Percentiles rank a stretch among this genome's conserved stretches.
Conservation (phyloP, 2,113 vertebrate species). For the Nothoprocta pentlandii region DNA sequence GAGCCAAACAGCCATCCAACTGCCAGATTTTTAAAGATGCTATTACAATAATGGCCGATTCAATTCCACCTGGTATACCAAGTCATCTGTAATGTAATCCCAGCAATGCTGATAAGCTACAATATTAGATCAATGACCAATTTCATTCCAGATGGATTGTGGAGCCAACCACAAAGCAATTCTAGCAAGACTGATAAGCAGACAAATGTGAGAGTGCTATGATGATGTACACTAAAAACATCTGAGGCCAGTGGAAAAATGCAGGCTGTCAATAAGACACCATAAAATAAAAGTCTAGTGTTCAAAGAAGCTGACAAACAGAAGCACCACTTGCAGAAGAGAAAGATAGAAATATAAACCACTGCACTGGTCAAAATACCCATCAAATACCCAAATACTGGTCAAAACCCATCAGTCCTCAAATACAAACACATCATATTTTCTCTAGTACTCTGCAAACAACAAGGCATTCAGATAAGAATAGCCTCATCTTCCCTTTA, state of each 20-base stretch:
- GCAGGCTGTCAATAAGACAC: slow-evolving; percentile 10
- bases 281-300: not conserved
- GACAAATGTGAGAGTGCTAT: slow-evolving; percentile 20
- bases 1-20: not conserved
- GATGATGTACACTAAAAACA: not conserved
- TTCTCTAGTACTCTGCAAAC: not conserved
- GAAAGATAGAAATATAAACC: not conserved
- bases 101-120: slow-evolving; percentile 34
- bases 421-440: not conserved
- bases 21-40: not conserved
- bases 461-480: not conserved
- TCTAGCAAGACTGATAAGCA: slow-evolving; percentile 29
- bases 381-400: no score
- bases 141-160: slow-evolving; percentile 59
- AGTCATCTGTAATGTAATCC: slow-evolving; percentile 20
- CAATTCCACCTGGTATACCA: slow-evolving; percentile 32
- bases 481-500: not conserved
- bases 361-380: not conserved
- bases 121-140: slow-evolving; percentile 64
- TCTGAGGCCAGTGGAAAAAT: slow-evolving; percentile 24
- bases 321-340: not conserved
- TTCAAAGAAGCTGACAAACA: not conserved
- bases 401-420: not conserved
- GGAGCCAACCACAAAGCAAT: slow-evolving; percentile 27
- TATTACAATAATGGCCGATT: slow-evolving; percentile 48